Conservation (phyloP, 2,113 vertebrate species). For the Neotoma lepida region DNA sequence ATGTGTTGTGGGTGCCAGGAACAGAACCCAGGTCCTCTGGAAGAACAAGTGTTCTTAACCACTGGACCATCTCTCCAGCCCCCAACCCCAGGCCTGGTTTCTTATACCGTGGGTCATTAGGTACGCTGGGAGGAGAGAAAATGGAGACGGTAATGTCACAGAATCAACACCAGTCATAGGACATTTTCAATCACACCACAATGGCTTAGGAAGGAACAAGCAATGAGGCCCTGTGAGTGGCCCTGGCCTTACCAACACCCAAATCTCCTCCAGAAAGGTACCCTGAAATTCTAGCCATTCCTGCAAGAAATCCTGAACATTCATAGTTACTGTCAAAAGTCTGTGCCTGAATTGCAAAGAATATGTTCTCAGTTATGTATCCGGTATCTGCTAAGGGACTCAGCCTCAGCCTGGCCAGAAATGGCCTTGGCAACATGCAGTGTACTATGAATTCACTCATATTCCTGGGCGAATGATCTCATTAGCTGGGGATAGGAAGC, state of each 20-base stretch:
- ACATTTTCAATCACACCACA: not conserved
- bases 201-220: not conserved
- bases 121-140: accelerated
- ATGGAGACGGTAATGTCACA: not conserved
- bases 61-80: not conserved
- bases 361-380: not conserved
- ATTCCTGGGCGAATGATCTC: conserved; percentile 44
- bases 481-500: not conserved
- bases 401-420: not conserved
- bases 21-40: not conserved
- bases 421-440: not conserved
- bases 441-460: conserved; percentile 22
- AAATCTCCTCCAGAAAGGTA: not conserved
- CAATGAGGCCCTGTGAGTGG: not conserved
- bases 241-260: not conserved
- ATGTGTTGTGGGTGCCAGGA: not conserved
- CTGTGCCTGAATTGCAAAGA: not conserved
- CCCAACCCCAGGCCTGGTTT: not conserved
- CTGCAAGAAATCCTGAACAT: conserved; percentile 14
- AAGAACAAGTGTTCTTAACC: not conserved
- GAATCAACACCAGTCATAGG: not conserved
- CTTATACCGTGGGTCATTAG: not conserved
- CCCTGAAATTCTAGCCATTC: not conserved
- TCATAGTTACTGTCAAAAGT: not conserved
- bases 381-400: not conserved